Evolutionary conservation across 2,797 vertebrate species (phyloP).

Genomic region (Eutrigla gurnardus): DNA sequence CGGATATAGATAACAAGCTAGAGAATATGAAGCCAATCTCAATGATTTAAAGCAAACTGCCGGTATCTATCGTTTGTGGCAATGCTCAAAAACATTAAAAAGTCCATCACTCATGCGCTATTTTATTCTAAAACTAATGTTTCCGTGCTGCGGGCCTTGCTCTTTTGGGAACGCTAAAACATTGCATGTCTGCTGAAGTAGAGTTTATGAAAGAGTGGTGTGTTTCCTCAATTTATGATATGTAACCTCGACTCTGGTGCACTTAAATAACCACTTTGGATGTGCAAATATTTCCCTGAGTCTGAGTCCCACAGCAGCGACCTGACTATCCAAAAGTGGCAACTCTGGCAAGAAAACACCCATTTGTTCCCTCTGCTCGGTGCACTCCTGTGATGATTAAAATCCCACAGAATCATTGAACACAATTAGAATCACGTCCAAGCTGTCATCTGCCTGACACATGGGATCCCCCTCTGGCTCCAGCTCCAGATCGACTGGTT

Average conservation of each 20-base stretch:
- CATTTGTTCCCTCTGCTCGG: constrained; percentile 20
- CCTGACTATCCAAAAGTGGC: constrained; percentile 48
- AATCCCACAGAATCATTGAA: constrained; percentile 82
- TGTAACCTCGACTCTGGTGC: constrained; percentile 32
- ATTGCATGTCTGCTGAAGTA: constrained; percentile 33
- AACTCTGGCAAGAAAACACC: constrained; percentile 38
- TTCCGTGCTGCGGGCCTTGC: constrained; percentile 26
- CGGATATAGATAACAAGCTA: not conserved
- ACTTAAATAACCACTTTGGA: constrained; percentile 46
- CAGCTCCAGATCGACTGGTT: constrained; percentile 55
- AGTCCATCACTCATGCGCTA: constrained; percentile 2
- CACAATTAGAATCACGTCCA: constrained; percentile 82
- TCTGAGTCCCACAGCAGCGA: constrained; percentile 19
- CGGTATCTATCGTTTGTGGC: not conserved
- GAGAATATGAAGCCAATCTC: not conserved
- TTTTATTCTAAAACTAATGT: constrained; percentile 29
- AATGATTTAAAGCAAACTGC: constrained; percentile 2
- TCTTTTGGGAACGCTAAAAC: constrained; percentile 31
- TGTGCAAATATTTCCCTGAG: constrained; percentile 49
- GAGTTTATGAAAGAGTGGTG: constrained; percentile 29
- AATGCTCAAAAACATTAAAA: constrained; percentile 3
- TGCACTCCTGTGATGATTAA: constrained; percentile 53
- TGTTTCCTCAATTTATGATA: constrained; percentile 39
- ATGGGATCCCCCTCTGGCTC: constrained; percentile 53
- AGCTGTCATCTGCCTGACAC: constrained; percentile 74